Conservation (phyloP, 2,797 vertebrate species). For the Melanotaenia maccullochi region DNA sequence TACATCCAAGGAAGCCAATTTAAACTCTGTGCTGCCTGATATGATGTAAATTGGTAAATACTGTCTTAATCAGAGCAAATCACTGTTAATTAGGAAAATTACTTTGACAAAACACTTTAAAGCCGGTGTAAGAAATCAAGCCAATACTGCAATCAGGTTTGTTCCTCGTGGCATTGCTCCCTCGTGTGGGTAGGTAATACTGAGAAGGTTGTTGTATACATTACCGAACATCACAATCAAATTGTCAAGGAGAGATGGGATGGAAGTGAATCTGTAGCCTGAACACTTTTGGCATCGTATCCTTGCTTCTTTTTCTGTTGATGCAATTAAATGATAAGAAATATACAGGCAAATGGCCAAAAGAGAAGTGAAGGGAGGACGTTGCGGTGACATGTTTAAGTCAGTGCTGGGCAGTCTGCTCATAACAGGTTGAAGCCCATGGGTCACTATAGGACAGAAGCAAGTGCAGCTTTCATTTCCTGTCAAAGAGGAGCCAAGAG, state of each 20-base stretch:
- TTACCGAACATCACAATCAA: slow-evolving; percentile 43
- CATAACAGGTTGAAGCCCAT: slow-evolving; percentile 72
- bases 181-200: slow-evolving; percentile 56
- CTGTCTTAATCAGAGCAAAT: slow-evolving; percentile 77
- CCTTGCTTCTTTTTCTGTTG: slow-evolving; percentile 29
- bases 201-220: slow-evolving; percentile 44
- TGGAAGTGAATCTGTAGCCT: slow-evolving; percentile 36
- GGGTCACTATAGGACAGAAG: slow-evolving; percentile 86
- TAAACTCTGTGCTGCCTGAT: slow-evolving; percentile 58
- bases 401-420: slow-evolving; percentile 38
- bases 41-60: slow-evolving; percentile 77
- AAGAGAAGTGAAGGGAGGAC: slow-evolving; percentile 9
- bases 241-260: slow-evolving; percentile 31
- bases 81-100: slow-evolving; percentile 77
- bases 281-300: slow-evolving; percentile 33
- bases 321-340: slow-evolving; percentile 48
- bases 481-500: slow-evolving; percentile 79
- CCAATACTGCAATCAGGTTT: slow-evolving; percentile 66
- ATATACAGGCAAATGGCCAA: slow-evolving; percentile 34
- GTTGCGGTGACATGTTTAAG: slow-evolving; percentile 34
- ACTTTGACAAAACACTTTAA: slow-evolving; percentile 73
- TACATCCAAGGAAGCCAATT: slow-evolving; percentile 63
- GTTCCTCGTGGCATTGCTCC: slow-evolving; percentile 60
- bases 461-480: slow-evolving; percentile 80
- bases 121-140: slow-evolving; percentile 58